Conservation (phyloP, 2,888 invertebrate species). For the Epinotia demarniana region DNA sequence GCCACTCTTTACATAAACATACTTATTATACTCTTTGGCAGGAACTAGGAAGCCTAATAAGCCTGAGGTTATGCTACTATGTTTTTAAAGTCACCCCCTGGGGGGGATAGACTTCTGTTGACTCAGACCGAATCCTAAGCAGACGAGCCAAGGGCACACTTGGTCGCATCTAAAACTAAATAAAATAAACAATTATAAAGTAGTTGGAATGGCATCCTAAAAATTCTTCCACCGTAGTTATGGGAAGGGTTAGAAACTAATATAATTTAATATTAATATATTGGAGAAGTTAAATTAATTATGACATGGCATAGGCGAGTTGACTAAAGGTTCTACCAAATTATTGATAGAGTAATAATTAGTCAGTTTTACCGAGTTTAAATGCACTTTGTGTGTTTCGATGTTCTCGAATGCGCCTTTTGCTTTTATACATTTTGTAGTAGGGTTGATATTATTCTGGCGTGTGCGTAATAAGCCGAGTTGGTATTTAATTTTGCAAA, state of each 20-base stretch:
- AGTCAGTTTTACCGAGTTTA: conserved; percentile 54
- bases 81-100: no score
- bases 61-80: no score
- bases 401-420: conserved; percentile 41
- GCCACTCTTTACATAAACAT: no score
- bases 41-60: no score
- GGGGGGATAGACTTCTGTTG: no score
- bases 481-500: background rate
- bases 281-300: conserved; percentile 63
- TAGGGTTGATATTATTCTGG: conserved; percentile 17
- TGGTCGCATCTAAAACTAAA: background rate
- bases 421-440: conserved; percentile 34
- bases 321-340: conserved; percentile 60
- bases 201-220: background rate
- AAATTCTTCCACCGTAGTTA: conserved; percentile 36
- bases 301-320: conserved; percentile 56
- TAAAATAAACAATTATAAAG: background rate
- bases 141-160: no score
- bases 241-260: conserved; percentile 58
- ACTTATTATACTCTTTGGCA: no score
- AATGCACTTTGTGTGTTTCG: conserved; percentile 57
- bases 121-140: no score
- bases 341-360: conserved; percentile 67
- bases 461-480: conserved; percentile 2
- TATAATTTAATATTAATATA: conserved; percentile 42